Evolutionary conservation across 2,888 invertebrate species (phyloP), one percentile per base, ranked within the genome.

Genomic region (Prenolepis imparis): DNA sequence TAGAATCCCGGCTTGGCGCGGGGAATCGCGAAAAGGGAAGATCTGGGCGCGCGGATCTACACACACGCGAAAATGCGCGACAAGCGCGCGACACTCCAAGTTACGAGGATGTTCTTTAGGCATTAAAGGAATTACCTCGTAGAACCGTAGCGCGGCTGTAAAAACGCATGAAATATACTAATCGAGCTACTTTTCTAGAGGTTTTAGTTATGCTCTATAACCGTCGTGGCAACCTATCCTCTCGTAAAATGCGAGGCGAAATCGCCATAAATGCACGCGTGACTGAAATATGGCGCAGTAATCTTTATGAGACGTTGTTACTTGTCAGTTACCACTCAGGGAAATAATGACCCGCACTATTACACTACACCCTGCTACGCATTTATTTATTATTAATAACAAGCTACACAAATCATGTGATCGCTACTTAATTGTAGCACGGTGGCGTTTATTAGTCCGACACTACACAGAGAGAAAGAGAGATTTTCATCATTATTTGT

Each of bases 321-420:
- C 90, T 84, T 90, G 90, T 90, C 90, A 84, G 89, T 89, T 90
- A 86, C 84, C 81, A 83, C 63, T 82, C 83, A 86, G 84, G 80
- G 86, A 84, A 83, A 88, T 89, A 88, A 86, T 86, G 85, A 85
- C 74, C 57, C 36, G 77, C 52, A 66, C 84, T 81, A 83, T 84
- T 89, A 86, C 84, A 84, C 77, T 39, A 59, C 88, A 87, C 82
- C 85, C 84, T 68, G 74, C 67, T 77, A 73, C 73, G 77, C 86
- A 83, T 84, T 90, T 90, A 88, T 89, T 90, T 89, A 89, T 90
- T 90, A 90, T 90, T 90, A 90, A 89, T 90, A 88, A 87, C 86
- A 66, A 85, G 86, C 84, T 84, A 24, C 77, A 84, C 77, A 85
- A 87, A 90, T 90, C 88, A 89, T 84, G 39, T 66, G 77, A 88